phyloP scores from a whole-genome alignment of 2,888 invertebrate genomes.

The Elysia crispata region DNA sequence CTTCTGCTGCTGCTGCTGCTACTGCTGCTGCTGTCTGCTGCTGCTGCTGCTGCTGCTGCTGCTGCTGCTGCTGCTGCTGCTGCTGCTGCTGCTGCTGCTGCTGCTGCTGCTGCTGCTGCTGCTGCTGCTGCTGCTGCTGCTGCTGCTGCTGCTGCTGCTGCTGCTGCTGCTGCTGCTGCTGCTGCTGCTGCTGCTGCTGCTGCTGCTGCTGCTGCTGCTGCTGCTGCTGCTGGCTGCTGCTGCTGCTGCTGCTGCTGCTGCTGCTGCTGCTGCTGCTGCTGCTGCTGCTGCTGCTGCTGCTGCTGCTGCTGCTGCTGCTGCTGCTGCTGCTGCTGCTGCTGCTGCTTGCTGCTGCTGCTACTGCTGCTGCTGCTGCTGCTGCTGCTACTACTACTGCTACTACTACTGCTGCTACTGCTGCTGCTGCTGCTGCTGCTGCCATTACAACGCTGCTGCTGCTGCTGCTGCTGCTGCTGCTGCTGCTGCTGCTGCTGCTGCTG shows the following conservation, averaged over 20 bases:
- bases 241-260: too few species aligned
- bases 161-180: background rate
- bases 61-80: conserved; percentile 3
- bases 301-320: background rate
- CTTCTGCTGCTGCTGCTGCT: too few species aligned
- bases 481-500: background rate
- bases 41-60: too few species aligned
- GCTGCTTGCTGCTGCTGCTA: too few species aligned
- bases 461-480: background rate
- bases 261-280: too few species aligned
- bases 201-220: too few species aligned
- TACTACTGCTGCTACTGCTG: background rate
- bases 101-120: conserved; percentile 10
- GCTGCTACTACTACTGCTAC: background rate
- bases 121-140: background rate
- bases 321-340: background rate
- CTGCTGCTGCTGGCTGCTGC: too few species aligned
- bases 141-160: background rate
- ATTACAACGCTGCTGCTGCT: too few species aligned
- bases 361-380: background rate
- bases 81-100: background rate
- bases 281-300: conserved; percentile 26
- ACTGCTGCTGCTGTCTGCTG: too few species aligned
- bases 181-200: conserved; percentile 17
- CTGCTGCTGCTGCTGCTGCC: background rate